Conservation (phyloP, 1,140 invertebrate species). For the Mactra quadrangularis region DNA sequence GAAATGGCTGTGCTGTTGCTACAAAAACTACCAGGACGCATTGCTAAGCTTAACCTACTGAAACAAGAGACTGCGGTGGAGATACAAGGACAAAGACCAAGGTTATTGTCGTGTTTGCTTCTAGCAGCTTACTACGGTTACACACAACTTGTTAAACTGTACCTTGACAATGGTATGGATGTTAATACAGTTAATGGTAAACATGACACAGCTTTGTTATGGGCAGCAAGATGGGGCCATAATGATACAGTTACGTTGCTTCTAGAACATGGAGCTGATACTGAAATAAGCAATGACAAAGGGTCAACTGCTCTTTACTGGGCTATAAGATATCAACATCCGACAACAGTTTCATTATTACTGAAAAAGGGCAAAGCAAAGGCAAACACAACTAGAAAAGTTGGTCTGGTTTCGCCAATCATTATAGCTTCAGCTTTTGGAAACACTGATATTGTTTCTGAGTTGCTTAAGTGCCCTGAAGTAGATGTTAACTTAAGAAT, state of each 20-base stretch:
- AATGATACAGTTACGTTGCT: conserved; percentile 63
- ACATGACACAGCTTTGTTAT: conserved; percentile 78
- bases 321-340: conserved; percentile 79
- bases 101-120: conserved; percentile 77
- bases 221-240: conserved; percentile 78
- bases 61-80: conserved; percentile 74
- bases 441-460: conserved; percentile 70
- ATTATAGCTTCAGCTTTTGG: conserved; percentile 78
- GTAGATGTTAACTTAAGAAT: conserved; percentile 76
- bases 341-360: conserved; percentile 71
- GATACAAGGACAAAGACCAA: conserved; percentile 78
- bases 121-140: conserved; percentile 76
- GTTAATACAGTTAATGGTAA: conserved; percentile 79
- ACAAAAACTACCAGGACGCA: conserved; percentile 55
- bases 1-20: conserved; percentile 68
- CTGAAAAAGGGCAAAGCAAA: conserved; percentile 72
- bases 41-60: conserved; percentile 57
- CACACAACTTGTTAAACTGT: conserved; percentile 72
- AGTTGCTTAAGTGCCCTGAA: conserved; percentile 70
- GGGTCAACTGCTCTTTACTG: conserved; percentile 82
- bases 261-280: conserved; percentile 66
- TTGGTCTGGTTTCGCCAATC: conserved; percentile 79
- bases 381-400: conserved; percentile 73
- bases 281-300: conserved; percentile 80
- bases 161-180: conserved; percentile 69